Evolutionary conservation across 2,113 vertebrate genomes (phyloP).

Genomic region (Sterna hirundo): DNA sequence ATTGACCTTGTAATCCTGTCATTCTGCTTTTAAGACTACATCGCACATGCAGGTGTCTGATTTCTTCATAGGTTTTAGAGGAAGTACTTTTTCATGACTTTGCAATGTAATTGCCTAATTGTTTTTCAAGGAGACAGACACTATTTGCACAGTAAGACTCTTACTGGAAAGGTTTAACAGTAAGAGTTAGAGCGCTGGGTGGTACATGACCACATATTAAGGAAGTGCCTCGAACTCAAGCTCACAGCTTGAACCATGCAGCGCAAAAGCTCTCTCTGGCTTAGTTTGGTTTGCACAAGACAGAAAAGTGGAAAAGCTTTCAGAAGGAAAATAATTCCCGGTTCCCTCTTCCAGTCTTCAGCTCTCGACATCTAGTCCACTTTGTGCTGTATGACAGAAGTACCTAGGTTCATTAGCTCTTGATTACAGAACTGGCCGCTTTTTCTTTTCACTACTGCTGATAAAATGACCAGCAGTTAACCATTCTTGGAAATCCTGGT

Average conservation of each 20-base stretch:
- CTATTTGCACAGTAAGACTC: not conserved
- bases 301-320: not conserved
- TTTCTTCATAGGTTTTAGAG: conserved; percentile 46
- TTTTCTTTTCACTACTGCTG: not conserved
- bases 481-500: not conserved
- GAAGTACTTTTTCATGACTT: conserved; percentile 44
- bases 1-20: conserved; percentile 39
- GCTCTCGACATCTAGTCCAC: not conserved
- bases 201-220: not conserved
- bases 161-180: not conserved
- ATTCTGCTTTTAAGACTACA: conserved; percentile 5
- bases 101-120: conserved; percentile 13
- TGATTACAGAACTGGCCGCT: not conserved
- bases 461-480: not conserved
- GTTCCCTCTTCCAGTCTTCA: not conserved
- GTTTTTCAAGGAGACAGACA: conserved; percentile 26
- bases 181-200: not conserved
- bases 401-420: not conserved
- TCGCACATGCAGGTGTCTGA: not conserved
- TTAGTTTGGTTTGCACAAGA: not conserved
- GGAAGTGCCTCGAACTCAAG: not conserved
- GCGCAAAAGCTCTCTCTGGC: not conserved
- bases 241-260: not conserved
- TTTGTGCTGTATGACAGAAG: not conserved
- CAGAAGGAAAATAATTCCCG: not conserved